Evolutionary conservation across 1,140 invertebrate genomes (phyloP).

Genomic region (Ceratitis capitata): DNA sequence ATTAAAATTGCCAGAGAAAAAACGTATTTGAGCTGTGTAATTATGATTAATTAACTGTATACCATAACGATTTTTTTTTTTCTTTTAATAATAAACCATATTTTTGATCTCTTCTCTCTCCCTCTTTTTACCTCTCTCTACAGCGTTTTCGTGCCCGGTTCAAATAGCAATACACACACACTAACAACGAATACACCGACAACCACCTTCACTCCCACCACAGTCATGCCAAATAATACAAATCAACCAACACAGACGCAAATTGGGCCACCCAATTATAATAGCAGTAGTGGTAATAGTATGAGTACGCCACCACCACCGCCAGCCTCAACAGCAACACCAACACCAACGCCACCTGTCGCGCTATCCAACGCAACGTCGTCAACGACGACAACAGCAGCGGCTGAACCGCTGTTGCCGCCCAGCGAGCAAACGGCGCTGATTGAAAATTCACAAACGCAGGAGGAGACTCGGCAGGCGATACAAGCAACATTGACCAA

Average conservation of each 20-base stretch:
- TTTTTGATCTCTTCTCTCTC: neutral
- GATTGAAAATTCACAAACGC: constrained; percentile 33
- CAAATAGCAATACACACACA: constrained; percentile 9
- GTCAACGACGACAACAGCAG: neutral
- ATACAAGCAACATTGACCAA: constrained; percentile 42
- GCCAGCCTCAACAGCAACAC: too few relatives aligned
- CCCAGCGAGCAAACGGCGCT: constrained; percentile 8
- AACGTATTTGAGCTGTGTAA: neutral
- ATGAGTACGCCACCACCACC: too few relatives aligned
- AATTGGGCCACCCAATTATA: constrained; percentile 2
- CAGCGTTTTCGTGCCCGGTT: constrained; percentile 26
- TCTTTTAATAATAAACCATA: neutral
- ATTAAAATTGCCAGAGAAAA: neutral
- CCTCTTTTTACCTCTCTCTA: neutral
- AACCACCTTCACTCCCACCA: constrained; percentile 27
- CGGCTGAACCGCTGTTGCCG: neutral
- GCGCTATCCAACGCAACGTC: neutral
- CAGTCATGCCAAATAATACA: constrained; percentile 12
- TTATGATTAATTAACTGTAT: neutral
- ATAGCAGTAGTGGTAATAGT: too few relatives aligned
- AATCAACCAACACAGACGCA: neutral
- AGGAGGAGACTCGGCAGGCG: neutral
- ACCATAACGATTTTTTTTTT: neutral
- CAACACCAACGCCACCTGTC: constrained; percentile 24
- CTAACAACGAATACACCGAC: neutral